Base-by-base conservation (phyloP, 2,888 invertebrate genomes). In the Catotricha subobsoleta region DNA sequence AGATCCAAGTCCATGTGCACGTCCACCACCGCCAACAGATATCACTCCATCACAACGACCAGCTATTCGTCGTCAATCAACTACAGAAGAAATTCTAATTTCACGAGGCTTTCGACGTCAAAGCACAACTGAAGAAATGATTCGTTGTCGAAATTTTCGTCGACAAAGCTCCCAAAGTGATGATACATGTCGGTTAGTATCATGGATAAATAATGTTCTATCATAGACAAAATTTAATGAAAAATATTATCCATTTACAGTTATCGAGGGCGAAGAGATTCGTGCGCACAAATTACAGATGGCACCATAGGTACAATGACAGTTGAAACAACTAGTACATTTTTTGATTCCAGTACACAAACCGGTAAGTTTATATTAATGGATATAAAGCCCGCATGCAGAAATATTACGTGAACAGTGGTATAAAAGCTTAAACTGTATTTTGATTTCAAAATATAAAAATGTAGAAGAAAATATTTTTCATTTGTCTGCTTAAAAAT, bases 261-360 rank as follows among this genome's bases (percentile, higher is more conserved):
- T 2, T 62, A 59, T 47, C 59, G 62, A 2, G 62, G 62, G 10
- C 51, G 62, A 34, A 53, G 71, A 56, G 88, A 90, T 57, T 88
- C 88, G 2, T 78, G 81, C 34, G 86, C 87, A 0, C 90, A 90
- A 64, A 90, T 90, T 53, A 76, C 83, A 41, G 88, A 90, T 55
- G 90, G 90, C 13, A 90, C 88, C 20, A 77, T 88, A 48, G 86
- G 82, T 23, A 82, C 87, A 28, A 90, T 90, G 90, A 87, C 87
- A 1, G 86, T 88, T 20, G 88, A 90, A 61, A 88, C 88, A 3
- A 84, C 87, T 4, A 86, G 86, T 62, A 87, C 87, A 1, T 86
- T 87, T 62, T 88, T 87, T 58, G 88, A 88, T 64, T 86, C 84
- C 49, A 86, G 87, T 60, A 88, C 88, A 20, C 88, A 88, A 66